Conservation (phyloP, 1,140 invertebrate species). For the Cydia strobilella region DNA sequence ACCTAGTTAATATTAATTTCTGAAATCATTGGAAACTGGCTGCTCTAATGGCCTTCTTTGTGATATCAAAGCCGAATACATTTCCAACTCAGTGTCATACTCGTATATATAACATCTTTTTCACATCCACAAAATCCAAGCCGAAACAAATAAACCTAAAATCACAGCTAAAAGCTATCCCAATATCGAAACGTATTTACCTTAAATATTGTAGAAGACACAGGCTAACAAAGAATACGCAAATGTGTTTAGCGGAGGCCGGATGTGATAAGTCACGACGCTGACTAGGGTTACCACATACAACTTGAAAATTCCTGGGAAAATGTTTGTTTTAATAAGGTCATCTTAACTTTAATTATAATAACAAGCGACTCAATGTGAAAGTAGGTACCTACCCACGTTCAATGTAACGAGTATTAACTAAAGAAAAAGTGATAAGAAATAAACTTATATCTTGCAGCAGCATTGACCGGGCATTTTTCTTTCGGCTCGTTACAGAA, state of each 20-base stretch:
- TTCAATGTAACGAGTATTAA: too few species aligned
- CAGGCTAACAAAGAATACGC: constrained; percentile 13
- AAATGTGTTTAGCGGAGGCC: constrained; percentile 27
- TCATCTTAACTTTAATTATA: background rate
- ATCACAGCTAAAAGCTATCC: constrained; percentile 17
- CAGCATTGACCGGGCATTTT: too few species aligned
- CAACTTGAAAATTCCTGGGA: background rate
- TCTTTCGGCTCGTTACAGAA: too few species aligned
- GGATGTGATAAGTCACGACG: constrained; percentile 21
- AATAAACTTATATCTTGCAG: too few species aligned
- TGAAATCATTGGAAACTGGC: too few species aligned
- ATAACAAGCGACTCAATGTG: too few species aligned
- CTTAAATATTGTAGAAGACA: constrained; percentile 13
- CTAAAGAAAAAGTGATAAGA: too few species aligned
- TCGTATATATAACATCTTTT: background rate
- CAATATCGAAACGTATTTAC: constrained; percentile 20
- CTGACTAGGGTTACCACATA: background rate
- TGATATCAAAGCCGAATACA: background rate
- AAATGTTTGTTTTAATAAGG: background rate
- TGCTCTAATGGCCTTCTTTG: too few species aligned
- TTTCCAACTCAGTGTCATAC: background rate
- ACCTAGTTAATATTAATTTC: too few species aligned
- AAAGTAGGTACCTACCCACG: too few species aligned
- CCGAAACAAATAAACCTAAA: background rate
- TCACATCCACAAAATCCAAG: background rate